Base-by-base conservation (phyloP, 2,113 vertebrate genomes). In the Synodontis membranacea region DNA sequence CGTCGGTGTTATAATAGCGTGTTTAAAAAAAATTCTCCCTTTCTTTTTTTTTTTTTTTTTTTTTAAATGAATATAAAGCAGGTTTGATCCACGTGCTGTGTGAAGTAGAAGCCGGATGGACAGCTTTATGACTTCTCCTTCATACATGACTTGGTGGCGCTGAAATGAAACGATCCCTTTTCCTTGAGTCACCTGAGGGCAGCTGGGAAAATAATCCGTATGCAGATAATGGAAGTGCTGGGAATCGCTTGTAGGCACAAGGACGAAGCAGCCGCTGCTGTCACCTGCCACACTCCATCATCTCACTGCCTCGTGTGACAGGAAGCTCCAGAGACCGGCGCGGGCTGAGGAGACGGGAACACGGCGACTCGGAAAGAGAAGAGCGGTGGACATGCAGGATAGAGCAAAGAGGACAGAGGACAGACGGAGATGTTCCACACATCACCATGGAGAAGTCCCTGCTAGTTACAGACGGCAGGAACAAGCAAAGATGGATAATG, bases 191-290 rank as follows among this genome's bases (percentile, higher is more conserved):
- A 86, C 85, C 85, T 62, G 39, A 75, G 85, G 85, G 80, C 79
- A 42, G 84, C 31, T 82, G 85, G 52, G 85, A 72, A 60, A 85
- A 86, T 86, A 82, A 86, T 86, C 60, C 85, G 48, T 86, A 86
- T 82, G 85, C 85, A 86, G 85, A 82, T 86, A 86, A 86, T 62
- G 54, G 85, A 86, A 86, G 68, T 44, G 54, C 28, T 23, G 54
- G 17, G 80, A 82, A 82, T 44, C 4, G 80, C 85, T 86, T 62
- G 80, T 86, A 86, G 76, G 68, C 54, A 64, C 83, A 89, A 90
- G 84, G 23, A 89, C 84, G 54, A 74, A 83, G 34, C 84, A 87
- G 88, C 88, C 72, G 66, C 86, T 87, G n/a, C 86, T 52, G 81
- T 89, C 84, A 87, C 68, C 78, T 89, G 66, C 48, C 86, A 72